Base-by-base conservation (phyloP, 35 echinoderm and acorn worm species). In the Patiria miniata region DNA sequence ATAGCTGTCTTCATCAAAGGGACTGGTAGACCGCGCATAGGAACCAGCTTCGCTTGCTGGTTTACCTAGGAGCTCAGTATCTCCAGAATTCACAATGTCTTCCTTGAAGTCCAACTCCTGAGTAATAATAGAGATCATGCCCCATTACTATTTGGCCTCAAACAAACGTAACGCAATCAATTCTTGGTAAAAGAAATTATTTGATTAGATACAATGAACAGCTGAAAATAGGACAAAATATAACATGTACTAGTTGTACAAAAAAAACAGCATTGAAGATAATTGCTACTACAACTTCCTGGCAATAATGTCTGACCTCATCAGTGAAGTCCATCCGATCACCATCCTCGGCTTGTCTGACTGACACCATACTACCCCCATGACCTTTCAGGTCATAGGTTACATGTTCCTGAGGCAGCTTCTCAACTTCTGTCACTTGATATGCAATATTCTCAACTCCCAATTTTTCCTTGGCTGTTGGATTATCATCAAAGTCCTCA, bases 341-440 rank as follows among this genome's bases (percentile, higher is more conserved):
- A 14, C 54, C 81, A 36, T 92, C 88, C 37, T 52, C 89, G 38
- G 86, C 52, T 39, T 95, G 89, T 83, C 78, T 88, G 51, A 95
- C 89, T 28, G 93, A 95, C 37, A 91, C 51, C 34, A 89, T 68
- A 77, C 93, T 95, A 2, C 93, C 86, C 34, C 21, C 22, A 33
- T 69, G 61, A 23, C 61, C 61, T 69, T 33, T 69, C 22, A 69
- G 23, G 23, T 69, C 61, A 59, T 17, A 39, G n/a, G 85, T 85
- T 23, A 79, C 81, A 44, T 37, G 39, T 56, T 82, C 79, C 73
- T 7, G 83, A 51, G 22, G 93, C 78, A 73, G 69, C 88, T 79
- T 81, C 77, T 23, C 73, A 28, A 61, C 90, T 22, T 44, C 80
- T 22, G 80, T 82, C 28, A 51, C 47, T 26, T 82, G 40, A 52